Conservation (phyloP, 2,888 invertebrate genomes). For the Rhamphomyia laevipes region DNA sequence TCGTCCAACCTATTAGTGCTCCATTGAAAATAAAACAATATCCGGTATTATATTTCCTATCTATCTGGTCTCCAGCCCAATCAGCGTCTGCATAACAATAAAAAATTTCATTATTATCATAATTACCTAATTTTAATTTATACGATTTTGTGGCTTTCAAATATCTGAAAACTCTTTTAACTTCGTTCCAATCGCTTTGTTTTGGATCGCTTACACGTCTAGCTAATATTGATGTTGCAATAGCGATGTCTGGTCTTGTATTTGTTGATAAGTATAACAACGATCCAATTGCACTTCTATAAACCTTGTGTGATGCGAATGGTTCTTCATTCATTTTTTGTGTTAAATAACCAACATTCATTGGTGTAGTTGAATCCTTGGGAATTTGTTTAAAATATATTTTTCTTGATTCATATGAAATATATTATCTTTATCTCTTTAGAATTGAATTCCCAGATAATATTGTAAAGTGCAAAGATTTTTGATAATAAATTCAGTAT, state of each 20-base stretch:
- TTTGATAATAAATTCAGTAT: not conserved
- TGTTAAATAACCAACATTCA: conserved; percentile 4
- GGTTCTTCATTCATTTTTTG: not conserved
- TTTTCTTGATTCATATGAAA: too few relatives aligned
- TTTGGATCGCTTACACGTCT: conserved; percentile 8
- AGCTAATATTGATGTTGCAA: conserved; percentile 11
- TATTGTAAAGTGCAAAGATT: not conserved
- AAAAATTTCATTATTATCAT: not conserved
- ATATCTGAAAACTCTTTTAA: conserved; percentile 11
- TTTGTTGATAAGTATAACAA: conserved; percentile 16
- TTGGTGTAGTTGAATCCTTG: conserved; percentile 4
- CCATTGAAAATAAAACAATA: conserved; percentile 11
- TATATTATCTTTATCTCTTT: not conserved
- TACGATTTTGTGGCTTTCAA: conserved; percentile 14
- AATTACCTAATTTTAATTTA: not conserved
- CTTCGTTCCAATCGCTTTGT: conserved; percentile 6
- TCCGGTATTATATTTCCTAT: conserved; percentile 21
- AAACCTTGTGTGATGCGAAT: conserved; percentile 1
- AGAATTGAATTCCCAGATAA: not conserved
- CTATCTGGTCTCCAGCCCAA: conserved; percentile 19
- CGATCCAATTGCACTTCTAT: conserved; percentile 16
- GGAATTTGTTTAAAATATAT: conserved; percentile 4
- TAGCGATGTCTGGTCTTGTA: conserved; percentile 17
- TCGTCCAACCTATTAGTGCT: conserved; percentile 18
- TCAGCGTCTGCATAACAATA: conserved; percentile 13